A percentile compares a stretch with the other conserved stretches of the same genome.
Evolutionary conservation across 1,140 invertebrate genomes (phyloP).

Genomic region (Diorhabda elongata): DNA sequence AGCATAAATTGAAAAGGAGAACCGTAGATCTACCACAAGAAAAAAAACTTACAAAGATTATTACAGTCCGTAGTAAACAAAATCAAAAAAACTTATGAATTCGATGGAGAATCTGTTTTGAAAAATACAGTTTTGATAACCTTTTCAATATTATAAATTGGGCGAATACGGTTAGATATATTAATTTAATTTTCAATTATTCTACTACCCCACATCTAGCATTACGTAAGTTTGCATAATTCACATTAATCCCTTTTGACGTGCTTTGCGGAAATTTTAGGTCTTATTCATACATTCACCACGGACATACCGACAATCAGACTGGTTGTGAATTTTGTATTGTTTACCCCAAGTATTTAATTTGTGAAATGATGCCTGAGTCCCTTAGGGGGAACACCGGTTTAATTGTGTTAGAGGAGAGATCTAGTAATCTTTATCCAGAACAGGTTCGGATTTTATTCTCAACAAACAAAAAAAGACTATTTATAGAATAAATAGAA

Average conservation of each 20-base stretch:
- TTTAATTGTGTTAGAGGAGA: constrained; percentile 13
- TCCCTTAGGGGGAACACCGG: constrained; percentile 10
- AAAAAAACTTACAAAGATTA: no score
- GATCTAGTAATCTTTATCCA: constrained; percentile 4
- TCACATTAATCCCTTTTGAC: constrained; percentile 11
- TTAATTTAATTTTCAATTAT: no score
- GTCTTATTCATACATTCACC: constrained; percentile 10
- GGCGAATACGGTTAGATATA: no score
- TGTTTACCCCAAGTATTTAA: constrained; percentile 16
- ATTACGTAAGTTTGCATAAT: constrained; percentile 6
- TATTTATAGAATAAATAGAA: no score
- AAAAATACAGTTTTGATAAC: no score
- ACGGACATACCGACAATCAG: constrained; percentile 11
- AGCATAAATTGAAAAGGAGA: no score
- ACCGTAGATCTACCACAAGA: no score
- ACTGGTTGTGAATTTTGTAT: constrained; percentile 15
- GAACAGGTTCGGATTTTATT: background rate
- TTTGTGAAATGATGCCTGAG: constrained; percentile 20
- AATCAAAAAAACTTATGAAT: no score
- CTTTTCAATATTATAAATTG: no score
- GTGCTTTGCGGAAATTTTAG: constrained; percentile 8
- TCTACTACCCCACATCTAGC: background rate
- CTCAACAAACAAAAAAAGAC: no score
- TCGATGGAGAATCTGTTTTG: no score
- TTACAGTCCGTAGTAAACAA: no score